These are phyloP conservation scores for Disparrhopalites patrizii DNA, from an alignment of 2,888 invertebrate genomes.

Conservation along the genomic window DNA sequence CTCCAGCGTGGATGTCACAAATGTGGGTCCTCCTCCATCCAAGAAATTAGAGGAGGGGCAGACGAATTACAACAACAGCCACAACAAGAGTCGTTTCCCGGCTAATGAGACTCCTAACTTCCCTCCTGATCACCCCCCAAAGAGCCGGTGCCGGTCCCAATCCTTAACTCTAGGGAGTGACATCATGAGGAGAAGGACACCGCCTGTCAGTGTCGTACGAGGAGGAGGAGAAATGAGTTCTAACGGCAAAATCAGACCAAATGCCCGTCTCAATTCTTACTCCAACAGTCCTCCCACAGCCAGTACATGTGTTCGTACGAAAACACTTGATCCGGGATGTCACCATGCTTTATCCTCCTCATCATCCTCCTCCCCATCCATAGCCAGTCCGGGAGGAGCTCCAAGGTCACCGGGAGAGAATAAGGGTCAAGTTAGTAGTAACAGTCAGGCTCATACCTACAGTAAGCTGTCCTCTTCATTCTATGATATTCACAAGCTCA, in stretches of 20 bases:
- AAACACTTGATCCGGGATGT: too few species aligned
- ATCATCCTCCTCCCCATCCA: background rate
- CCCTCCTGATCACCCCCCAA: background rate
- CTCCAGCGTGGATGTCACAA: too few species aligned
- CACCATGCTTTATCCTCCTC: too few species aligned
- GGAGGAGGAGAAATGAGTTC: background rate
- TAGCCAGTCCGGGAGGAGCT: background rate
- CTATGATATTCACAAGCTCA: slow-evolving; percentile 21
- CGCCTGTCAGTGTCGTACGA: background rate
- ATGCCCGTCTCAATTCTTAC: slow-evolving; percentile 17
- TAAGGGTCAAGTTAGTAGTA: slow-evolving; percentile 16
- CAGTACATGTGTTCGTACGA: too few species aligned
- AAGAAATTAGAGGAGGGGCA: background rate
- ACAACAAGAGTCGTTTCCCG: background rate
- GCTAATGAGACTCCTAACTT: background rate
- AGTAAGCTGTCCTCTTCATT: slow-evolving; percentile 30
- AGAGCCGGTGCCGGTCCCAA: background rate
- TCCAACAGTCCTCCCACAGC: background rate
- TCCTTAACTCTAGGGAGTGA: background rate
- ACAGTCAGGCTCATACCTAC: slow-evolving; percentile 27
- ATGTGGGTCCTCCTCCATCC: background rate
- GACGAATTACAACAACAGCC: background rate
- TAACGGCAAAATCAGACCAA: slow-evolving; percentile 22
- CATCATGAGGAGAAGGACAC: background rate
- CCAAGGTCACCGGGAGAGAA: background rate